phyloP scores from a whole-genome alignment of 2,797 vertebrate species.

The Anabas testudineus region DNA sequence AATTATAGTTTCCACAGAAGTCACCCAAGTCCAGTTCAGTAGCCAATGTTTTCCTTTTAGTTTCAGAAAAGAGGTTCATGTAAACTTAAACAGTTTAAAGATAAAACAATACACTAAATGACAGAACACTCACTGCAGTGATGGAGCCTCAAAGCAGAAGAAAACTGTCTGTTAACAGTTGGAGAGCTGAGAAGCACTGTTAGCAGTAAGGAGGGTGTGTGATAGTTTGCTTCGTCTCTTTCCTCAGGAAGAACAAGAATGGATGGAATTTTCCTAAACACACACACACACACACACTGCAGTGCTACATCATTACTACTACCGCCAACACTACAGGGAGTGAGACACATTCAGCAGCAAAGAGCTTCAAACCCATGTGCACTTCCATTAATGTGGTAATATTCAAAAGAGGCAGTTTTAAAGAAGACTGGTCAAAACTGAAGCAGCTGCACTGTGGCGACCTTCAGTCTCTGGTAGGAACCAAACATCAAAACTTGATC shows the following conservation, averaged over 20 bases:
- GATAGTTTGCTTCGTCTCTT: slow-evolving; percentile 58
- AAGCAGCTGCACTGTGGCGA: neutral
- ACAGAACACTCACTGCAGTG: neutral
- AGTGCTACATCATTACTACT: too few species aligned
- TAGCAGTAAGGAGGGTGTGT: slow-evolving; percentile 35
- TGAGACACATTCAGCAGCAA: neutral
- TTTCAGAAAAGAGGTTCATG: slow-evolving; percentile 2
- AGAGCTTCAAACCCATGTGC: neutral
- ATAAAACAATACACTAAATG: neutral
- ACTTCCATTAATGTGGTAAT: too few species aligned
- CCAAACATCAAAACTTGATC: neutral
- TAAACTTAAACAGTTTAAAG: neutral
- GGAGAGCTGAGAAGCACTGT: slow-evolving; percentile 42
- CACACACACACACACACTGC: slow-evolving; percentile 36
- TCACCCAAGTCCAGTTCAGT: too few species aligned
- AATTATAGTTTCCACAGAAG: too few species aligned
- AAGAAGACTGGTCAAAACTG: neutral
- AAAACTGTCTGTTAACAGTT: neutral
- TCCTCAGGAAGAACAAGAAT: slow-evolving; percentile 78
- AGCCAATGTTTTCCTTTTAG: slow-evolving; percentile 13
- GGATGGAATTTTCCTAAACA: slow-evolving; percentile 69
- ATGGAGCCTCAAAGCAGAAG: neutral
- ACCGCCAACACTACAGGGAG: too few species aligned
- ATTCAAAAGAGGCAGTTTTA: neutral
- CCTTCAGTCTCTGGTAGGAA: neutral